Conservation (phyloP, 2,113 vertebrate genomes). For the human (Homo sapiens) region GRCh38 chr1:228918001-228918500, state of each 20-base stretch:
- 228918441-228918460: background rate
- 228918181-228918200: too few relatives aligned
- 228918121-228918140: background rate
- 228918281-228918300: background rate
- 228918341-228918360: background rate
- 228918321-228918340: background rate
- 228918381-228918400: background rate
- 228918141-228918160: background rate
- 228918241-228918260: fast-evolving
- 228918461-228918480: too few relatives aligned
- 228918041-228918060: background rate
- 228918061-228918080: background rate
- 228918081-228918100: background rate
- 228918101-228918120: background rate
- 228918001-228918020: background rate
- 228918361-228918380: background rate
- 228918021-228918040: background rate
- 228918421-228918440: background rate
- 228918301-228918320: background rate
- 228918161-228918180: too few relatives aligned
- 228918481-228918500: too few relatives aligned
- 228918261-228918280: background rate
- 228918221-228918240: too few relatives aligned
- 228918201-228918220: fast-evolving
- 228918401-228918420: background rate